Percentiles rank a stretch among this genome's conserved stretches.
These are phyloP conservation scores for Mythimna impura DNA, from an alignment of 2,888 invertebrate genomes.

Conservation along the genomic window DNA sequence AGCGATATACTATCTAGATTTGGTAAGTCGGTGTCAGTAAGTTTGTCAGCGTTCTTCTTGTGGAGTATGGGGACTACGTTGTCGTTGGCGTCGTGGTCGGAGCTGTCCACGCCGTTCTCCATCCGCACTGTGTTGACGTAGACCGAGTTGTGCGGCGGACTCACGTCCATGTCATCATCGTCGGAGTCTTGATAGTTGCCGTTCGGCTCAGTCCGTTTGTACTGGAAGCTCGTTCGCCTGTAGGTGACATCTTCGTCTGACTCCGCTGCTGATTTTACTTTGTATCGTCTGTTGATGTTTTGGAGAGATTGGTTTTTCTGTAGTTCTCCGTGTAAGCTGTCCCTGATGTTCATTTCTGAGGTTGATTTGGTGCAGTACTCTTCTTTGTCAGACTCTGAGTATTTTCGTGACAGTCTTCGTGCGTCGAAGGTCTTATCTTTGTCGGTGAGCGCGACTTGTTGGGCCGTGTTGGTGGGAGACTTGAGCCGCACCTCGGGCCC, in stretches of 20 bases:
- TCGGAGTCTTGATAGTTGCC: conserved; percentile 84
- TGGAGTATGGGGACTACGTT: conserved; percentile 70
- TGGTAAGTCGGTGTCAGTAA: conserved; percentile 78
- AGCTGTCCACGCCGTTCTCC: conserved; percentile 84
- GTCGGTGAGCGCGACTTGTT: conserved; percentile 48
- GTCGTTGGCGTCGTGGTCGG: conserved; percentile 84
- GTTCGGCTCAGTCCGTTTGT: conserved; percentile 80
- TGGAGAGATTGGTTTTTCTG: conserved; percentile 88
- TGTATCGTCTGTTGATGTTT: conserved; percentile 80
- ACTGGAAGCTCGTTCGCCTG: conserved; percentile 72
- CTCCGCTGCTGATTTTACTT: conserved; percentile 72
- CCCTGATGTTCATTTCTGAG: conserved; percentile 82
- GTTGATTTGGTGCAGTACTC: conserved; percentile 85
- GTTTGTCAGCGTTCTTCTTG: conserved; percentile 58
- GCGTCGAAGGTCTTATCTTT: conserved; percentile 58
- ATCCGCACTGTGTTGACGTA: conserved; percentile 75
- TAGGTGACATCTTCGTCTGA: conserved; percentile 84
- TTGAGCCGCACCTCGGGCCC: conserved; percentile 94
- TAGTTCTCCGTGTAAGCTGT: conserved; percentile 76
- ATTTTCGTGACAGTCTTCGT: conserved; percentile 73
- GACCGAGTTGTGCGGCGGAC: conserved; percentile 64
- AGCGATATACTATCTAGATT: conserved; percentile 83
- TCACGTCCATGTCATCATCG: conserved; percentile 77
- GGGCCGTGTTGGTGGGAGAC: conserved; percentile 65
- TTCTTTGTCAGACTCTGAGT: conserved; percentile 86